Evolutionary conservation across 2,888 invertebrate species (phyloP), one percentile per base, ranked within the genome.

Genomic region (Eulithis testata): DNA sequence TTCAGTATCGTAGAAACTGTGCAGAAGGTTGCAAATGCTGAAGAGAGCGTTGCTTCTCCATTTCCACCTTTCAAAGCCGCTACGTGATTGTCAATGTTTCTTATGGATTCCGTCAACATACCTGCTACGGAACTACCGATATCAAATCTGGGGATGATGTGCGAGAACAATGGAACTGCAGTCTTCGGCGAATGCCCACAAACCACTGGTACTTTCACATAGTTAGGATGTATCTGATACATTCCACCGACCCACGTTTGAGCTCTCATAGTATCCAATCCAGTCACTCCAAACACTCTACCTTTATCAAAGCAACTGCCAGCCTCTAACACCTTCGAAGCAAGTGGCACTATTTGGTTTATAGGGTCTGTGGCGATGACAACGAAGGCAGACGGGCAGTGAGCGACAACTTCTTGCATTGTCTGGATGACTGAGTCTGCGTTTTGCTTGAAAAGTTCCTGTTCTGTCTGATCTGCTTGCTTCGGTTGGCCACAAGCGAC

Each of bases 1-100:
- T 59, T 47, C 45, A 71, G 72, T 62, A 70, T 65, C 57, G 76
- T 69, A 63, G 73, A 72, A 64, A 70, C 71, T 47, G 71, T 65
- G 62, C 37, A 73, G 71, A 67, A 66, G 60, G 66, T 69, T 56
- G 70, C 60, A 63, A 58, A 66, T 11, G 70, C 66, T 11, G 64
- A 62, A 43, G 65, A 63, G 5, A 63, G 58, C 5, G 62, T 65
- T 7, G 55, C 37, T 11, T 66, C 60, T 37, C 47, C 65, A 36
- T 44, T 60, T 60, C 55, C 37, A 37, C 36, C 27, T 44, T 60
- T 66, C 8, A 64, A 49, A 21, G 14, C 31, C 12, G 68, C 51
- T 12, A 68, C 40, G 54, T 56, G 14, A 37, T 66, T 43, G 21
- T 68, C 68, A 4, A 56, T 51, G 8, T 45, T 50, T 44, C 65